These are phyloP conservation scores for Myiotriccus ornatus DNA, from an alignment of 2,797 vertebrate genomes.

Conservation along the genomic window DNA sequence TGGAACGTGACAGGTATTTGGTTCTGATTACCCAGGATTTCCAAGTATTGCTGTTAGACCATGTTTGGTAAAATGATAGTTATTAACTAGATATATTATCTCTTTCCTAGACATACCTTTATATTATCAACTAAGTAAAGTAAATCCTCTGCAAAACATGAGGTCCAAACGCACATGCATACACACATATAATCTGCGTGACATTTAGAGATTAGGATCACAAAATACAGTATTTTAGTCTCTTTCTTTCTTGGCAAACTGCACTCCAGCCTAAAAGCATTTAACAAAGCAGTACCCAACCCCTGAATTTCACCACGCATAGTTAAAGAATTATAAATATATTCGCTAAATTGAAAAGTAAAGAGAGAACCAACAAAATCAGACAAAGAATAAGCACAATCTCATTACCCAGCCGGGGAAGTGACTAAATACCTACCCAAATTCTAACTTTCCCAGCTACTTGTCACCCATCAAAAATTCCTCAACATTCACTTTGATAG, in stretches of 20 bases:
- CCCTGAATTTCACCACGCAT: neutral
- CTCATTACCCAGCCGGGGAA: neutral
- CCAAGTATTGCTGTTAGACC: conserved; percentile 16
- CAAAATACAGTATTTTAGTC: conserved; percentile 36
- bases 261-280: neutral
- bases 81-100: conserved; percentile 55
- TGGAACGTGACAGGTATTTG: conserved; percentile 65
- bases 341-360: neutral
- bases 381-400: neutral
- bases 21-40: conserved; percentile 63
- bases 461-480: conserved; percentile 28
- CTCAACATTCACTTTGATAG: conserved; percentile 17
- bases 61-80: conserved; percentile 49
- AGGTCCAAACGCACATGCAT: neutral
- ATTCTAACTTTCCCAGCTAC: conserved; percentile 60
- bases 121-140: conserved; percentile 60
- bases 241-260: neutral
- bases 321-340: neutral
- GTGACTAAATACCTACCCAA: neutral
- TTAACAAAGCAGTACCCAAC: conserved; percentile 28
- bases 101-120: conserved; percentile 43
- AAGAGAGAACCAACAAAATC: neutral
- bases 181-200: neutral
- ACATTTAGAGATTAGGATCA: conserved; percentile 20
- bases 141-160: conserved; percentile 50